These are phyloP conservation scores for Melinopterus prodromus DNA, from an alignment of 2,888 invertebrate genomes.

Conservation along the genomic window DNA sequence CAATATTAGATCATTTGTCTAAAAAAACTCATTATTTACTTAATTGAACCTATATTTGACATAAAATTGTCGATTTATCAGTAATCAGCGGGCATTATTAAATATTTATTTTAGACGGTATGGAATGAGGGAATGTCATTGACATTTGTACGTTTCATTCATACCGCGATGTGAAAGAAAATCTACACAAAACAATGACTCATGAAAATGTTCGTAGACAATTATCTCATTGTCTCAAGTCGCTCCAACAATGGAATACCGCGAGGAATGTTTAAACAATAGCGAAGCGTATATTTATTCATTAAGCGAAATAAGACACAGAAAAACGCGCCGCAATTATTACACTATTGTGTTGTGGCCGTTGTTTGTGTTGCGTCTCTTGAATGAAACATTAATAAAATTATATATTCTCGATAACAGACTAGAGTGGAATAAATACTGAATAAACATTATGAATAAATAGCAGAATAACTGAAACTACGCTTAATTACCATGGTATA, in stretches of 20 bases:
- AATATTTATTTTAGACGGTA: neutral
- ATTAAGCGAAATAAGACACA: neutral
- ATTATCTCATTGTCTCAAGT: constrained; percentile 4
- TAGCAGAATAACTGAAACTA: neutral
- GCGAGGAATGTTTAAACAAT: neutral
- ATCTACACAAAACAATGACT: neutral
- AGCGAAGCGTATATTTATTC: neutral
- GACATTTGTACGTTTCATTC: neutral
- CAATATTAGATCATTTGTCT: too few species aligned
- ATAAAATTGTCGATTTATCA: neutral
- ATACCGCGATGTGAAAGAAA: neutral
- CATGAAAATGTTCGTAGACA: neutral
- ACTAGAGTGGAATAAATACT: neutral
- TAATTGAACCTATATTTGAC: too few species aligned
- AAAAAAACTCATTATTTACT: neutral
- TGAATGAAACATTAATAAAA: neutral
- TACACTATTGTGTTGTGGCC: neutral
- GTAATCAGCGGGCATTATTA: neutral
- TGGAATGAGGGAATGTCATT: neutral
- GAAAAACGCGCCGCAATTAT: neutral
- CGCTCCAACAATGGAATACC: neutral
- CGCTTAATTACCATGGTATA: too few species aligned
- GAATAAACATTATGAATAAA: neutral
- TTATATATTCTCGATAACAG: neutral
- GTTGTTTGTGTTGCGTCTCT: constrained; percentile 4